These are phyloP conservation scores for Mormyrus proboscirostris DNA, from an alignment of 2,797 vertebrate genomes.

Conservation along the genomic window DNA sequence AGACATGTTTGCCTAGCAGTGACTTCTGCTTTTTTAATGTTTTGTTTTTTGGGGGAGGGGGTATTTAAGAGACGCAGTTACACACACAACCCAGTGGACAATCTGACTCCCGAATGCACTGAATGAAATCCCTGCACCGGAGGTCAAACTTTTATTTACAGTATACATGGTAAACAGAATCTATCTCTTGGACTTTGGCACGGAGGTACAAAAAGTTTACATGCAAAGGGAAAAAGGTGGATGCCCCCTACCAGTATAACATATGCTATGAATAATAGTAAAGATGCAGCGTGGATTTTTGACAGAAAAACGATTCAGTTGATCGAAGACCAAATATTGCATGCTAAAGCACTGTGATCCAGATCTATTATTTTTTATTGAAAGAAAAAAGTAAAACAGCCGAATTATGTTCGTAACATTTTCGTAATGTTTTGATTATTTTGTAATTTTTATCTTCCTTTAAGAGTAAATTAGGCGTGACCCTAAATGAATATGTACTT, in stretches of 20 bases:
- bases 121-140: neutral
- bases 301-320: neutral
- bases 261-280: neutral
- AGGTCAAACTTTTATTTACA: conserved; percentile 16
- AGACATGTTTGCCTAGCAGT: neutral
- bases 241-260: neutral
- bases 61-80: neutral
- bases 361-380: neutral
- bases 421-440: neutral
- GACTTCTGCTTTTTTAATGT: neutral
- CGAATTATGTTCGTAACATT: neutral
- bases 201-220: neutral
- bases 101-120: neutral
- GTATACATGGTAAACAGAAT: conserved; percentile 17
- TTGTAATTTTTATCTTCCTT: neutral
- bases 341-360: neutral
- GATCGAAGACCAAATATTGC: neutral
- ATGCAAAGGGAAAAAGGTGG: neutral
- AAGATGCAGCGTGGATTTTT: neutral
- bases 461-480: neutral
- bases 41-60: neutral
- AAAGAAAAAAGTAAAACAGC: neutral
- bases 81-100: neutral
- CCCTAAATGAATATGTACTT: neutral
- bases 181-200: conserved; percentile 9